Base-by-base conservation (phyloP, 2,113 vertebrate genomes). In the Verasper variegatus region DNA sequence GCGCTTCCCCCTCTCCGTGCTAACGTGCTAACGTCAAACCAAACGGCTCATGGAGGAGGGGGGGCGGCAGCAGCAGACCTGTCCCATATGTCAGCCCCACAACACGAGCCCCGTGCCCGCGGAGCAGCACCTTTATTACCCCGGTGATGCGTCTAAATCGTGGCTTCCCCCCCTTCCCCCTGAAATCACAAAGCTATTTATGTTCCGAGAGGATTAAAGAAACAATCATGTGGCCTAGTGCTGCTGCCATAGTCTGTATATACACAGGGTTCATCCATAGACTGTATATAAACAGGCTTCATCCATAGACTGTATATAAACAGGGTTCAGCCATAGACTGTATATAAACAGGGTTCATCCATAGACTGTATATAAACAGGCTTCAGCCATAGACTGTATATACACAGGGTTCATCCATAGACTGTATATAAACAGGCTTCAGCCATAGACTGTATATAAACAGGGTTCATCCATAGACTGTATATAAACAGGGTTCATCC, bases 201-300 rank as follows among this genome's bases (percentile, higher is more conserved):
- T 63, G 57, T 66, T 23, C 61, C 14, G 55, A 61, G 78, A 77
- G 54, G 68, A 81, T 85, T 81, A 57, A 65, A 81, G 63, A 78
- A 82, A 59, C 40, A 79, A 78, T 83, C 65, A 73, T 77, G 47
- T 83, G 86, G 85, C 81, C 85, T 81, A 62, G 59, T 31, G n/a
- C 61, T 14, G 71, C 71, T 76, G 45, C 68, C 71, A 20, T 27
- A 31, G 27, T 0, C 31, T 31, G 31, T 31, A 31, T 31, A 31
- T 31, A 31, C 7, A 31, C 0, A 31, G 31, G 31, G 6, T 31
- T 5, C 31, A 31, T 6, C 6, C 31, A 31, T 31, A 31, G 5
- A 31, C 31, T 31, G 31, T 7, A 31, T 31, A 31, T 31, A 31
- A 31, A 31, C 0, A 31, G 31, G 31, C 6, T 31, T 7, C 31